These are phyloP conservation scores for Drosophila yakuba DNA, from an alignment of 1,140 invertebrate genomes.

Conservation along the genomic window DNA sequence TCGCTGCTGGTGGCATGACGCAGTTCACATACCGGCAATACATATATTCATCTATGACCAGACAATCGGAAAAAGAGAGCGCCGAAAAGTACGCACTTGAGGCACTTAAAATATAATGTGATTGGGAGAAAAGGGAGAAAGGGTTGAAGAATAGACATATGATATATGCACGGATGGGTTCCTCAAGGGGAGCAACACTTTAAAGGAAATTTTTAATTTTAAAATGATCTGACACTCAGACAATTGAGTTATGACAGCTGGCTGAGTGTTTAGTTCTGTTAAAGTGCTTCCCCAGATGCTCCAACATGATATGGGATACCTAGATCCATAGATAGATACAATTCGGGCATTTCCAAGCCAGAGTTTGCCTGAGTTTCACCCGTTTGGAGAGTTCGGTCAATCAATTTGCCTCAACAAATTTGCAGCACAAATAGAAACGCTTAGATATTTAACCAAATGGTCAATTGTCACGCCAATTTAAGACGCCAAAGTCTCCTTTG, in stretches of 20 bases:
- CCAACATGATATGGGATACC: constrained; percentile 19
- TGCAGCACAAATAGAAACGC: constrained; percentile 51
- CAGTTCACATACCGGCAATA: constrained; percentile 36
- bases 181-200: constrained; percentile 12
- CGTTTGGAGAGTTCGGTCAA: constrained; percentile 18
- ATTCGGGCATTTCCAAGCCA: neutral
- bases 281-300: constrained; percentile 28
- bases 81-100: constrained; percentile 45
- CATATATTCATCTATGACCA: constrained; percentile 27
- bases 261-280: constrained; percentile 30
- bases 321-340: constrained; percentile 27
- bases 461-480: constrained; percentile 56
- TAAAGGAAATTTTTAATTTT: constrained; percentile 16
- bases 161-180: constrained; percentile 1
- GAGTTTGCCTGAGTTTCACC: constrained; percentile 17
- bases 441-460: constrained; percentile 45
- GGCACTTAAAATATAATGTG: constrained; percentile 15
- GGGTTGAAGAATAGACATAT: constrained; percentile 13
- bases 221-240: constrained; percentile 37
- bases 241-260: constrained; percentile 54
- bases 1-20: constrained; percentile 47
- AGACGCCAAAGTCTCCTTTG: constrained; percentile 38
- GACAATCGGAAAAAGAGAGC: constrained; percentile 29
- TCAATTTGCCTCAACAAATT: constrained; percentile 37
- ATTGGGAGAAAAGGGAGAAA: constrained; percentile 17